Evolutionary conservation across 2,888 invertebrate genomes (phyloP).

Genomic region (Melolontha melolontha): DNA sequence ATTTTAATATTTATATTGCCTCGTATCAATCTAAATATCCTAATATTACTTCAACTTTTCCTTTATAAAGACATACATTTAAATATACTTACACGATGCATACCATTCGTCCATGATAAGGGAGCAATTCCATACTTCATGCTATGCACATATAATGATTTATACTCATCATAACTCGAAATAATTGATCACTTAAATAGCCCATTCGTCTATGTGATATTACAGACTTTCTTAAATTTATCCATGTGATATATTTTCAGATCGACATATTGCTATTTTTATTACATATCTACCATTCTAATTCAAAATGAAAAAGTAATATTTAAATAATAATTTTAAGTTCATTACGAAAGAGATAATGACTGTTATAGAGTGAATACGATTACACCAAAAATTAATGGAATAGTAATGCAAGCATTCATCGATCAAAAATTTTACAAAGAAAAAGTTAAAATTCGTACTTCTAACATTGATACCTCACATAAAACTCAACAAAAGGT

Average conservation of each 20-base stretch:
- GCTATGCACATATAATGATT: neutral
- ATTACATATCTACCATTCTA: no score
- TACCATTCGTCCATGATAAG: slow-evolving; percentile 1
- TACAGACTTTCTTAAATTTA: no score
- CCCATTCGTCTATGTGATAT: neutral
- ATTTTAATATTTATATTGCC: slow-evolving; percentile 36
- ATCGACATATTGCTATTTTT: no score
- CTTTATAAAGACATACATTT: slow-evolving; percentile 34
- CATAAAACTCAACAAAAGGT: neutral
- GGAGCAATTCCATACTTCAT: neutral
- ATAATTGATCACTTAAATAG: no score
- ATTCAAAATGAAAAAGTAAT: no score
- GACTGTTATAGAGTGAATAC: slow-evolving; percentile 6
- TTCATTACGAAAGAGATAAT: neutral
- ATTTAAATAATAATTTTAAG: no score
- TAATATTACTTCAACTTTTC: slow-evolving; percentile 38
- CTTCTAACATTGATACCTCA: no score
- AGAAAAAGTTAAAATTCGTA: no score
- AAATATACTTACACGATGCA: slow-evolving; percentile 12
- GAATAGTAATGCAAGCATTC: no score
- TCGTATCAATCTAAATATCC: slow-evolving; percentile 37
- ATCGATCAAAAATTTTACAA: no score
- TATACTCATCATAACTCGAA: no score
- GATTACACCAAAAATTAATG: slow-evolving; percentile 6
- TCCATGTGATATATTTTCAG: no score